Conservation (phyloP, 2,888 invertebrate genomes). For the Schizaphis graminum region DNA sequence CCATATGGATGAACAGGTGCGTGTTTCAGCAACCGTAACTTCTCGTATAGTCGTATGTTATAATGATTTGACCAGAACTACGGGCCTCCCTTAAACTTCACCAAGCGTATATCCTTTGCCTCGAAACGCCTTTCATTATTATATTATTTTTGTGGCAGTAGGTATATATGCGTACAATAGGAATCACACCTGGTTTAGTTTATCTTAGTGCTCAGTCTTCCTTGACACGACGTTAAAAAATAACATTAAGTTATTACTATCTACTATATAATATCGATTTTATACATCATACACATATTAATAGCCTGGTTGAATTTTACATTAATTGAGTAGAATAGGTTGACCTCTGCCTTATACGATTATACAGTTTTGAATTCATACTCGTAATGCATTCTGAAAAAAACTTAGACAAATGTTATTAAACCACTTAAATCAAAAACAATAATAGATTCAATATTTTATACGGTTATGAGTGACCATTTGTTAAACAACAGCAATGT, state of each 20-base stretch:
- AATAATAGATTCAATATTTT: background rate
- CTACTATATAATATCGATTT: constrained; percentile 21
- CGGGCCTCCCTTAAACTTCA: constrained; percentile 47
- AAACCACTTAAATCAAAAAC: background rate
- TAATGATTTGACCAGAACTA: constrained; percentile 39
- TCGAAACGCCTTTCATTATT: constrained; percentile 50
- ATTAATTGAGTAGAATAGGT: background rate
- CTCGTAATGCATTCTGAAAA: background rate
- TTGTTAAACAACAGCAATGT: background rate
- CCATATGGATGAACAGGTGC: constrained; percentile 14
- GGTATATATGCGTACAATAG: background rate
- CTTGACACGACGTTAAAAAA: constrained; percentile 48
- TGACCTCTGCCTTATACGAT: background rate
- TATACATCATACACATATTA: background rate
- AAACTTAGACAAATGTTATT: background rate
- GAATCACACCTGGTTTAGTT: constrained; percentile 63
- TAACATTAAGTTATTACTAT: background rate
- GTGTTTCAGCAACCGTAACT: constrained; percentile 61
- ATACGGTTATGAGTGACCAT: background rate
- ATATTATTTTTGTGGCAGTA: background rate
- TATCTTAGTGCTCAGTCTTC: constrained; percentile 27
- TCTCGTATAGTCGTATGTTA: background rate
- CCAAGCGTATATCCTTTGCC: constrained; percentile 61
- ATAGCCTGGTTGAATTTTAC: background rate
- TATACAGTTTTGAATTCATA: background rate